phyloP scores from a whole-genome alignment of 2,797 vertebrate genomes.

The Parauchenoglanis punctatus region DNA sequence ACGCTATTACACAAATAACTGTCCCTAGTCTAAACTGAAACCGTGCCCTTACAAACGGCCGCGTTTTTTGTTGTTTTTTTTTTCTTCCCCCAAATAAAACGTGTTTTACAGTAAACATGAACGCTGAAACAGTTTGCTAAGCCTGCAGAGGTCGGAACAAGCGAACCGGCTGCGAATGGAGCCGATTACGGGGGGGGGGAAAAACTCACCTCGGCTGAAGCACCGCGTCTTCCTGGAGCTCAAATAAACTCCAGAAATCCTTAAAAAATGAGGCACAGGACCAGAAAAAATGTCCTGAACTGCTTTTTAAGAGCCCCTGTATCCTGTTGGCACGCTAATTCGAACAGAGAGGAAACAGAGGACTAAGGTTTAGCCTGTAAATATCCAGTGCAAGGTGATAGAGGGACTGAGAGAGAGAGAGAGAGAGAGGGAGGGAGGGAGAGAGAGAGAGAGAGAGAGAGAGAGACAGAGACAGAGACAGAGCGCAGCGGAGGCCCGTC shows the following conservation, averaged over 20 bases:
- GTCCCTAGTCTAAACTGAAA: not conserved
- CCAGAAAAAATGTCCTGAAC: not conserved
- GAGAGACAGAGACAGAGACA: conserved; percentile 44
- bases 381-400: conserved; percentile 65
- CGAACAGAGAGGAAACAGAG: conserved; percentile 44
- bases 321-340: conserved; percentile 46
- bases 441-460: conserved; percentile 46
- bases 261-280: conserved; percentile 3
- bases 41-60: not conserved
- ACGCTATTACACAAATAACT: conserved; percentile 4
- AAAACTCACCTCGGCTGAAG: conserved; percentile 53
- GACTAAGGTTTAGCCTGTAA: conserved; percentile 21
- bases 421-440: conserved; percentile 58
- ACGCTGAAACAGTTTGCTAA: not conserved
- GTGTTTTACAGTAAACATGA: not conserved
- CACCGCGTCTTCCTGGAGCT: conserved; percentile 33
- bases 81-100: not conserved
- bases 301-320: not conserved
- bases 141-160: not conserved
- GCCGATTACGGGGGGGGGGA: not conserved
- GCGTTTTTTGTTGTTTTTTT: too few species aligned
- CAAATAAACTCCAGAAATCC: conserved; percentile 25
- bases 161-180: not conserved
- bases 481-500: conserved; percentile 68
- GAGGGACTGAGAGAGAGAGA: conserved; percentile 58